These are phyloP conservation scores for Cataglyphis altisquamis DNA, from an alignment of 2,888 invertebrate species.

Conservation along the genomic window DNA sequence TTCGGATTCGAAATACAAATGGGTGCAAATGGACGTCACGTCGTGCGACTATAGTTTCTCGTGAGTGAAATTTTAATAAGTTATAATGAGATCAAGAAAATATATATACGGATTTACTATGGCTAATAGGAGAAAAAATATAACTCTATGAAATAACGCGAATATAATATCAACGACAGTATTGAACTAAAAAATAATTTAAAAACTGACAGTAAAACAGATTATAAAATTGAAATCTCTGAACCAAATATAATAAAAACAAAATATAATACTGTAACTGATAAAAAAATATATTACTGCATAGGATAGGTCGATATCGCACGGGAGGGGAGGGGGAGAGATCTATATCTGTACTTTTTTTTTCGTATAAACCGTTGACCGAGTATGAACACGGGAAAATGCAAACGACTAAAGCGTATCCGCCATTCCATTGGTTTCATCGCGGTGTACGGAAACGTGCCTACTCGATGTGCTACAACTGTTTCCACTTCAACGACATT, in stretches of 20 bases:
- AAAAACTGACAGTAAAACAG: background rate
- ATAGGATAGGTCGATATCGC: background rate
- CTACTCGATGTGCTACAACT: conserved; percentile 65
- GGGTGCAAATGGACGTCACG: conserved; percentile 25
- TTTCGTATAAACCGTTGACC: conserved; percentile 42
- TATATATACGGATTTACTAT: conserved; percentile 12
- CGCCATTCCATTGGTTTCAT: conserved; percentile 56
- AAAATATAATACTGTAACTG: background rate
- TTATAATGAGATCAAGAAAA: conserved; percentile 45
- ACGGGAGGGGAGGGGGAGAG: background rate
- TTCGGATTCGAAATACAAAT: conserved; percentile 44
- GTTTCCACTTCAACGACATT: conserved; percentile 70
- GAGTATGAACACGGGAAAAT: conserved; percentile 54
- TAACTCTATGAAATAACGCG: background rate
- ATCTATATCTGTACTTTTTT: conserved; percentile 30
- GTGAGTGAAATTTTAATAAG: conserved; percentile 62
- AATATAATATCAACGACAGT: background rate
- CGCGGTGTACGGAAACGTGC: conserved; percentile 64
- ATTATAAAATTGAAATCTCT: background rate
- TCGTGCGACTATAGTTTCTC: conserved; percentile 9
- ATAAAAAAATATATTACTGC: background rate
- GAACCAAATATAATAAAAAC: background rate
- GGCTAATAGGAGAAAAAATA: background rate
- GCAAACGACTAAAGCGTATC: conserved; percentile 50
- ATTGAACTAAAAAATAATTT: background rate